Conservation (phyloP, 2,797 vertebrate genomes). For the Phoeniculus purpureus region DNA sequence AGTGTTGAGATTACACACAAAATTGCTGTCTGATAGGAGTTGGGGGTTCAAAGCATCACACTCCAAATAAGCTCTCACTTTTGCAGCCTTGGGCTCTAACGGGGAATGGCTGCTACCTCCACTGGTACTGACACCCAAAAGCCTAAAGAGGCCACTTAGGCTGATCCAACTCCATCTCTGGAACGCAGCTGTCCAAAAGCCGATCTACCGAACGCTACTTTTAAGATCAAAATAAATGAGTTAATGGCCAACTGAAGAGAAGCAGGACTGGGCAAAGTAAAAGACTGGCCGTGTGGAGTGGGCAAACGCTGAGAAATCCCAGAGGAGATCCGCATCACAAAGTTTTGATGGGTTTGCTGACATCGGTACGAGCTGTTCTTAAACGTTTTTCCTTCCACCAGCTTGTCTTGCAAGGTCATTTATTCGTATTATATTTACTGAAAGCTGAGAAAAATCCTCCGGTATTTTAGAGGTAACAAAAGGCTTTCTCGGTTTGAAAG, state of each 20-base stretch:
- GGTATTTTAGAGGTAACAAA: neutral
- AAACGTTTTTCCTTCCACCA: neutral
- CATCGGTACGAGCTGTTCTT: neutral
- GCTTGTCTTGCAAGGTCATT: neutral
- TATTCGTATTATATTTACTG: neutral
- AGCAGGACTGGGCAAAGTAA: conserved; percentile 67
- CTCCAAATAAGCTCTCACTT: neutral
- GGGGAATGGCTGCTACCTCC: neutral
- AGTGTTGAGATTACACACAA: neutral
- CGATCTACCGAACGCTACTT: conserved; percentile 30
- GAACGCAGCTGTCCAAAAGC: neutral
- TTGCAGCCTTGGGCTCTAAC: neutral
- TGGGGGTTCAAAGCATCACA: neutral
- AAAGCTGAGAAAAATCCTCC: neutral
- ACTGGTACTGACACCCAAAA: neutral
- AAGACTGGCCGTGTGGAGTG: neutral
- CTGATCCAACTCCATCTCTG: neutral
- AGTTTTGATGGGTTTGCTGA: neutral
- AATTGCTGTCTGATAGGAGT: neutral
- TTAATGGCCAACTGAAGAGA: conserved; percentile 57
- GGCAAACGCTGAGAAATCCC: neutral
- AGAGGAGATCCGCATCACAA: neutral
- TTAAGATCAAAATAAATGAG: conserved; percentile 66
- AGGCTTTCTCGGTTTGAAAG: neutral
- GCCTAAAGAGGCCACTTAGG: neutral